phyloP scores from a whole-genome alignment of 1,140 invertebrate species.

The Brachionus calyciflorus region DNA sequence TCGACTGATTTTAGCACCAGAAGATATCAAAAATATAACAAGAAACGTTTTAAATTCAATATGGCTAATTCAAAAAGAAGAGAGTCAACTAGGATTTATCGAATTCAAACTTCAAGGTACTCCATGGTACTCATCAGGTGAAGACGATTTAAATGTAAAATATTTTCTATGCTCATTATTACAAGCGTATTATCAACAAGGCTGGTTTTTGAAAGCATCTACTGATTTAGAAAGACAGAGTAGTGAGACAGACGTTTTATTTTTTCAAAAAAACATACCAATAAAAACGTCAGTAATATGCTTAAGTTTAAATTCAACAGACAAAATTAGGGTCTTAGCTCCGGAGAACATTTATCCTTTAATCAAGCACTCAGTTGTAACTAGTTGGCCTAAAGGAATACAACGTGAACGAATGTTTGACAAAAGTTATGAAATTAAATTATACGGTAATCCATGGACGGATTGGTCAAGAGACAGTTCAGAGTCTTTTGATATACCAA shows the following conservation, averaged over 20 bases:
- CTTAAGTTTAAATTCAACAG: constrained; percentile 5
- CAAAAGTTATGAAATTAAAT: constrained; percentile 1
- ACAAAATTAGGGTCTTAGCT: neutral
- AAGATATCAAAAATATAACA: neutral
- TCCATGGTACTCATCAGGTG: constrained; percentile 8
- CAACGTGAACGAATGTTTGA: neutral
- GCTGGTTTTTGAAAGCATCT: constrained; percentile 16
- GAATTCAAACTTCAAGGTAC: constrained; percentile 1
- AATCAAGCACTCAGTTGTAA: neutral
- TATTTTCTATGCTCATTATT: neutral
- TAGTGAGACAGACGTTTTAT: neutral
- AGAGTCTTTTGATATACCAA: constrained; percentile 17
- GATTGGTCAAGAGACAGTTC: constrained; percentile 18
- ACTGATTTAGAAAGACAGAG: neutral
- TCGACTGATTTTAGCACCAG: constrained; percentile 11
- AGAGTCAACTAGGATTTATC: neutral
- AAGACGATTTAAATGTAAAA: neutral
- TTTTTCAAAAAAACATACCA: constrained; percentile 1
- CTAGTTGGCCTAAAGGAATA: neutral
- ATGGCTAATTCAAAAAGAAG: neutral
- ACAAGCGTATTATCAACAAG: neutral
- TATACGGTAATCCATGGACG: neutral
- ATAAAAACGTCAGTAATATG: neutral
- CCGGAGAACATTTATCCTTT: neutral
- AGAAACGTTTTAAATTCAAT: neutral